These are phyloP conservation scores for Nephotettix cincticeps DNA, from an alignment of 1,140 invertebrate species.

Conservation along the genomic window DNA sequence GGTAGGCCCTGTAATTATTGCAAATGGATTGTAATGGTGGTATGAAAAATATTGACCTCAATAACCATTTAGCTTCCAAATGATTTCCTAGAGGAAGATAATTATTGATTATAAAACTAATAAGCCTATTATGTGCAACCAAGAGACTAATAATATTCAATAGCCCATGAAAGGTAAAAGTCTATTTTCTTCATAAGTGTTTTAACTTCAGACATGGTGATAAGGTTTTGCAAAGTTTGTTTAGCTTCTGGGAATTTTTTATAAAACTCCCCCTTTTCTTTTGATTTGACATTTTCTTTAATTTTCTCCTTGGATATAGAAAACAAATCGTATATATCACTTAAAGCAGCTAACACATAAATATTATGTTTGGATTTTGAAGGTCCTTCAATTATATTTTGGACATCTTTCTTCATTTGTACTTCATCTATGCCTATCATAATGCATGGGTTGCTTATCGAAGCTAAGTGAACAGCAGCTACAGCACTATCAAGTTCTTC, in stretches of 20 bases:
- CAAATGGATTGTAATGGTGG: no score
- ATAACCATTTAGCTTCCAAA: no score
- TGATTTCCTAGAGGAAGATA: no score
- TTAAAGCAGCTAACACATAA: conserved; percentile 57
- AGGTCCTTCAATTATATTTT: conserved; percentile 51
- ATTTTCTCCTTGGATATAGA: conserved; percentile 47
- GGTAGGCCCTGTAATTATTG: no score
- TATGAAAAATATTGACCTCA: no score
- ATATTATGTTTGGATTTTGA: conserved; percentile 47
- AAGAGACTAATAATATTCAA: conserved; percentile 16
- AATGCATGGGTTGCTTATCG: conserved; percentile 50
- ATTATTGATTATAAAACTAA: no score
- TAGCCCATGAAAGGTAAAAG: conserved; percentile 62
- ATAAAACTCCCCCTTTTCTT: no score
- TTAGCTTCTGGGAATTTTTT: no score
- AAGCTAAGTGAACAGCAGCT: conserved; percentile 59
- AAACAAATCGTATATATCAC: conserved; percentile 59
- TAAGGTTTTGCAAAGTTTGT: conserved; percentile 41
- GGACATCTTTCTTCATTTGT: conserved; percentile 47
- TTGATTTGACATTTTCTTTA: no score
- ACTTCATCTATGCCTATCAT: conserved; percentile 45
- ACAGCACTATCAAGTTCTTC: conserved; percentile 58
- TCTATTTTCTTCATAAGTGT: conserved; percentile 64
- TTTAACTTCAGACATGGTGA: conserved; percentile 57
- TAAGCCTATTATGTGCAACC: no score